Evolutionary conservation across 2,113 vertebrate species (phyloP).

Genomic region (Alethe castanea): DNA sequence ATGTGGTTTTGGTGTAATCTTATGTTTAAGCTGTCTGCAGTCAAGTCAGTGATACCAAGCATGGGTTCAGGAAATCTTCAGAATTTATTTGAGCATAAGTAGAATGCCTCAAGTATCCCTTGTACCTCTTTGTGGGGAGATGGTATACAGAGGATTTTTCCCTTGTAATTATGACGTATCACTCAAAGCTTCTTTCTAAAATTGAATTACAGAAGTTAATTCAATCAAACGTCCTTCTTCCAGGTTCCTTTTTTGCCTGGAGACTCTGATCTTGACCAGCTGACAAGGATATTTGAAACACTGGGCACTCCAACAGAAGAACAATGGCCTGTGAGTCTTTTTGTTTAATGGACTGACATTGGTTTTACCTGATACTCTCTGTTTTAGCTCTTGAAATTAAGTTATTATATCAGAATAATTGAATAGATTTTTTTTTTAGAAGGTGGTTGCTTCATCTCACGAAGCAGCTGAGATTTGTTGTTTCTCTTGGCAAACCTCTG

Average conservation of each 20-base stretch:
- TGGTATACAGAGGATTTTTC: not conserved
- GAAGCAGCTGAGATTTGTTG: not conserved
- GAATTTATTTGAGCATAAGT: not conserved
- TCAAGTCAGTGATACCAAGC: not conserved
- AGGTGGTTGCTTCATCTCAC: not conserved
- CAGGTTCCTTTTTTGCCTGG: constrained; percentile 96
- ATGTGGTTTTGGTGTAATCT: not conserved
- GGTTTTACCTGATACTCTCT: not conserved
- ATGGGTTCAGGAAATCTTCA: not conserved
- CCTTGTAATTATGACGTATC: not conserved
- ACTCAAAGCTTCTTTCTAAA: not conserved
- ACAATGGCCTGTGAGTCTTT: constrained; percentile 88
- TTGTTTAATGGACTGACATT: not conserved
- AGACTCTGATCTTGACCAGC: constrained; percentile 95
- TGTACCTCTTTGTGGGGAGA: not conserved
- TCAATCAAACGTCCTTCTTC: not conserved
- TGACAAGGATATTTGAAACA: constrained; percentile 96
- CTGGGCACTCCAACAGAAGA: constrained; percentile 94
- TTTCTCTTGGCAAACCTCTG: not conserved
- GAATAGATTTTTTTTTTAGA: not conserved
- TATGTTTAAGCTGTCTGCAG: not conserved
- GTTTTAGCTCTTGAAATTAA: not conserved
- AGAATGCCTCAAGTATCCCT: not conserved
- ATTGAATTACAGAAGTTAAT: not conserved
- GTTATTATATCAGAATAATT: not conserved